Base-by-base conservation (phyloP, 1,140 invertebrate species). In the Drosophila ercepeae region DNA sequence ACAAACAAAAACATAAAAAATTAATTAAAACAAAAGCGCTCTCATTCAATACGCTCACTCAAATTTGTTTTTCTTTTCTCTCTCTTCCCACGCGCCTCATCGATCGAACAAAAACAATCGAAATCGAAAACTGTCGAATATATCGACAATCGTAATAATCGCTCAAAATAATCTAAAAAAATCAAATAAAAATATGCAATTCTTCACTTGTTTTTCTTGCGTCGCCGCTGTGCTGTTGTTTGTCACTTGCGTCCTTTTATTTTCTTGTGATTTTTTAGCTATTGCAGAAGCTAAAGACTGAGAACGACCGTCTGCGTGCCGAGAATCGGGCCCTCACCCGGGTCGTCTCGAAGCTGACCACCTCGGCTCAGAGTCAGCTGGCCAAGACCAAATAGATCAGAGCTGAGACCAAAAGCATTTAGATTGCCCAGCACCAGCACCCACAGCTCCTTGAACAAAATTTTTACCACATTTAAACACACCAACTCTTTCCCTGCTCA, bases 231-330 rank as follows among this genome's bases (percentile, higher is more conserved):
- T 53, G 51, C 32, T 60, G 16, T 49, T 65, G 32, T 27, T 46
- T 64, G 48, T 50, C 23, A 71, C 42, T 76, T 60, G 64, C 48
- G 46, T 60, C 72, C 44, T 75, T 60, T 52, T 60, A 71, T 54
- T 72, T 60, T 68, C 68, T 81, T 60, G 65, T 88, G 73, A 88
- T 63, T 77, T 76, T 97, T 93, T 97, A 99, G 98, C 97, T 97
- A 96, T 96, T 98, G 93, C 96, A 98, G 96, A 98, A 97, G 93
- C 94, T 97, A 94, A 98, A 98, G 96, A 95, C 96, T 93, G 97
- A 98, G 94, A 98, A 97, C 95, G 97, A 98, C 94, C 96, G 96
- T 94, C 94, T 98, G 94, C 96, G 96, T 94, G 96, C 97, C 92
- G 97, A 98, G 95, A 98, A 98, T 94, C 95, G 96, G 92, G 97